Evolutionary conservation across 2,888 invertebrate species (phyloP).

Genomic region (Apotomis betuletana): DNA sequence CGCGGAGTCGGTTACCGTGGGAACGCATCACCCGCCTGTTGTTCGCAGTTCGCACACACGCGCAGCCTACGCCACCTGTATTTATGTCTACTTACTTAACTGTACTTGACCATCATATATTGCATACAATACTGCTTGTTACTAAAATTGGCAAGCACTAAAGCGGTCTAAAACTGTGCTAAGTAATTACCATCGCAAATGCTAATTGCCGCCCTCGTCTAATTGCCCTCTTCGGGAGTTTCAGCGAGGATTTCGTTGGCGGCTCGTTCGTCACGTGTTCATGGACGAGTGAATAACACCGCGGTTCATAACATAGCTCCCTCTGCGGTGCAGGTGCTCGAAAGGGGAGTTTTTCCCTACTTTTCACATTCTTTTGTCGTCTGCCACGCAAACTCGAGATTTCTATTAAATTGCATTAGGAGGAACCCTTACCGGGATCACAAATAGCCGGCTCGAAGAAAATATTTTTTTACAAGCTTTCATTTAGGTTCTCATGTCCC

Average conservation of each 20-base stretch:
- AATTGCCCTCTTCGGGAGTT: neutral
- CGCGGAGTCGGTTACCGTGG: conserved; percentile 69
- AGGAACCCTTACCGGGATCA: neutral
- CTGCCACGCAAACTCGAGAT: conserved; percentile 1
- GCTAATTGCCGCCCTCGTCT: conserved; percentile 10
- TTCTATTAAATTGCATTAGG: conserved; percentile 16
- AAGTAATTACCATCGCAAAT: conserved; percentile 19
- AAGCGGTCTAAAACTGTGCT: conserved; percentile 24
- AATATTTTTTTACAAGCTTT: neutral
- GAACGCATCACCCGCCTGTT: conserved; percentile 60
- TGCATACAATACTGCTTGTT: conserved; percentile 45
- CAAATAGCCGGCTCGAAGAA: neutral
- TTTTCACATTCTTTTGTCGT: conserved; percentile 42
- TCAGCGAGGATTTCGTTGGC: conserved; percentile 8
- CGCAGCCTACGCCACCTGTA: conserved; percentile 42
- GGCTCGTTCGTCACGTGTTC: neutral
- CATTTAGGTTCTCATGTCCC: too few relatives aligned
- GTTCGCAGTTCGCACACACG: conserved; percentile 55
- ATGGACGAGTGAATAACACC: conserved; percentile 1
- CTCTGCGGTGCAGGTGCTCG: conserved; percentile 50
- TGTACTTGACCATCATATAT: conserved; percentile 43
- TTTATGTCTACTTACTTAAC: conserved; percentile 41
- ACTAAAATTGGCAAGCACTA: conserved; percentile 28
- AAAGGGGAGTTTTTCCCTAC: conserved; percentile 49
- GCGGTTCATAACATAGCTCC: conserved; percentile 50